Evolutionary conservation across 2,797 vertebrate genomes (phyloP).

Genomic region (Malurus splendens): DNA sequence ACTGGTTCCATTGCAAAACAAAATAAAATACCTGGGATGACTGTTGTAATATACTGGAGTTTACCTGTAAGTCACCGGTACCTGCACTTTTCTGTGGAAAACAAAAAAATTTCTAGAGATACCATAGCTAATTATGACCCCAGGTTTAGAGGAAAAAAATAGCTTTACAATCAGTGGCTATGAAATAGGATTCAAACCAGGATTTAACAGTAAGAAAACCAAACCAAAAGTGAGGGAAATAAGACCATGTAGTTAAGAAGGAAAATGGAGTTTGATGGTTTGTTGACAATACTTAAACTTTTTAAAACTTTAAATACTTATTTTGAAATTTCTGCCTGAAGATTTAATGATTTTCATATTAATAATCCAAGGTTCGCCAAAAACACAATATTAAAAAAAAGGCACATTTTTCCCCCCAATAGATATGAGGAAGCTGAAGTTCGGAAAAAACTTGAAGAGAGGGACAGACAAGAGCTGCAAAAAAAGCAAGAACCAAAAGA

Average conservation of each 20-base stretch:
- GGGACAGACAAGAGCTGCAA: constrained; percentile 83
- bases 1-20: neutral
- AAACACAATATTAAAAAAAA: neutral
- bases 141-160: neutral
- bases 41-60: neutral
- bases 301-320: neutral
- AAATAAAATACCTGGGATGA: neutral
- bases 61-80: neutral
- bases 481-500: constrained; percentile 79
- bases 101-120: neutral
- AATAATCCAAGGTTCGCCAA: neutral
- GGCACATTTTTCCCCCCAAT: neutral
- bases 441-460: constrained; percentile 91
- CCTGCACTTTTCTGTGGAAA: neutral
- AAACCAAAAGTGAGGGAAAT: neutral
- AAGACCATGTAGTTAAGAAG: neutral
- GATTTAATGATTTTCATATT: neutral
- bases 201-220: neutral
- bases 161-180: neutral
- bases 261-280: neutral
- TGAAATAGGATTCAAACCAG: neutral
- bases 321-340: too few relatives aligned
- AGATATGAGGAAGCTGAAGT: constrained; percentile 98
- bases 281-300: neutral
- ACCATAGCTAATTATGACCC: neutral